These are phyloP conservation scores for Seira sanloemensis DNA, from an alignment of 2,888 invertebrate species.

Conservation along the genomic window DNA sequence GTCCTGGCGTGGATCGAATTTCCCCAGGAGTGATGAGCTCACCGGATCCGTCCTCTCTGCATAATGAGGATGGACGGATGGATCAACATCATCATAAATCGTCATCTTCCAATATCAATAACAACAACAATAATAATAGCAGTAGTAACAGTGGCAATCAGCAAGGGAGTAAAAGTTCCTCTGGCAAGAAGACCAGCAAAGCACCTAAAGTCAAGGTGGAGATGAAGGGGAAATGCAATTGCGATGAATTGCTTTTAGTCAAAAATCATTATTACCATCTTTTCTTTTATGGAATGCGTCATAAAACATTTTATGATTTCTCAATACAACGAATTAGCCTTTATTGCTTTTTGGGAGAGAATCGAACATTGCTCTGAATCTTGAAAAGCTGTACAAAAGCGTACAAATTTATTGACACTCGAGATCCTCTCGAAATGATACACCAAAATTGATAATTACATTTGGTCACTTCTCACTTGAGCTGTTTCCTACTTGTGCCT, in stretches of 20 bases:
- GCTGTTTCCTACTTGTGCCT: too few relatives aligned
- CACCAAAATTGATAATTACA: too few relatives aligned
- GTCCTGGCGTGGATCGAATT: slow-evolving; percentile 67
- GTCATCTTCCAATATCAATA: slow-evolving; percentile 40
- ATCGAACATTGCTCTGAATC: too few relatives aligned
- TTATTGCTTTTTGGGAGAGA: too few relatives aligned
- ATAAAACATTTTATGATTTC: too few relatives aligned
- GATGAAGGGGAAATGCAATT: slow-evolving; percentile 80
- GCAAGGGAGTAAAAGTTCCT: slow-evolving; percentile 24
- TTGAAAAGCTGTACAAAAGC: too few relatives aligned
- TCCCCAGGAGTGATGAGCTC: slow-evolving; percentile 64
- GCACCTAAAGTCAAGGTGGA: slow-evolving; percentile 74
- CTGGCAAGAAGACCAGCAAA: slow-evolving; percentile 62
- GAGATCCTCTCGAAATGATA: too few relatives aligned
- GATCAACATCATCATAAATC: slow-evolving; percentile 31
- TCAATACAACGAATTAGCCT: too few relatives aligned
- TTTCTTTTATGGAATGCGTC: too few relatives aligned
- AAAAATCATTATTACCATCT: slow-evolving; percentile 85
- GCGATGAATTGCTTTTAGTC: slow-evolving; percentile 81
- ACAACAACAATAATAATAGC: slow-evolving; percentile 45
- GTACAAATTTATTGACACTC: too few relatives aligned
- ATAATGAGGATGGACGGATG: slow-evolving; percentile 11
- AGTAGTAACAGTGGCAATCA: slow-evolving; percentile 37
- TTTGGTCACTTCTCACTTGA: too few relatives aligned
- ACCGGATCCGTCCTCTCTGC: slow-evolving; percentile 38